Evolutionary conservation across 1,140 invertebrate species (phyloP).

Genomic region (Zelostemma sp.): DNA sequence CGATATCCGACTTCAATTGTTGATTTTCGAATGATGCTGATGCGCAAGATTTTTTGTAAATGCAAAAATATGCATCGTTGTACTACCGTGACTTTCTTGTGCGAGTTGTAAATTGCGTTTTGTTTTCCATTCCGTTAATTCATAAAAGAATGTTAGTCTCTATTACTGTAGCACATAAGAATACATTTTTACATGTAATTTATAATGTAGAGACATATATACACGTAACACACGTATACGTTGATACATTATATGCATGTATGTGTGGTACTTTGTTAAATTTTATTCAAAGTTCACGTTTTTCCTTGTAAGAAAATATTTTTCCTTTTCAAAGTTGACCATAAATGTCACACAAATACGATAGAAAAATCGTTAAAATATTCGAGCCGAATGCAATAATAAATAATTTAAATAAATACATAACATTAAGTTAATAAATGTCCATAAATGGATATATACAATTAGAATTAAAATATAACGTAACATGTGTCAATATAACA

Average conservation of each 20-base stretch:
- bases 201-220: slow-evolving; percentile 34
- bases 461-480: not conserved
- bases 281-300: no score
- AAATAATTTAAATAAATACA: slow-evolving; percentile 5
- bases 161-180: slow-evolving; percentile 32
- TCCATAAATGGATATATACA: not conserved
- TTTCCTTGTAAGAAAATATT: no score
- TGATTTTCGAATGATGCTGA: slow-evolving; percentile 6
- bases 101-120: slow-evolving; percentile 23
- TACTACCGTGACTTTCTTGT: slow-evolving; percentile 37
- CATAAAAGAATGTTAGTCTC: slow-evolving; percentile 27
- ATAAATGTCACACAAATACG: no score
- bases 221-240: slow-evolving; percentile 42
- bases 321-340: no score
- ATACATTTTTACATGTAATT: slow-evolving; percentile 36
- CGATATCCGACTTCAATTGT: not conserved
- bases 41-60: slow-evolving; percentile 18
- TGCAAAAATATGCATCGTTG: slow-evolving; percentile 22
- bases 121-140: slow-evolving; percentile 1
- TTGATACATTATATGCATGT: slow-evolving; percentile 24
- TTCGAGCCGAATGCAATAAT: not conserved
- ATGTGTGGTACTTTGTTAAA: slow-evolving; percentile 12
- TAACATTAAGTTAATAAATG: not conserved
- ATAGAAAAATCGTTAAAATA: not conserved
- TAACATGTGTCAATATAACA: slow-evolving; percentile 1